Base-by-base conservation (phyloP, 2,888 invertebrate genomes). In the Macrophya alboannulata region DNA sequence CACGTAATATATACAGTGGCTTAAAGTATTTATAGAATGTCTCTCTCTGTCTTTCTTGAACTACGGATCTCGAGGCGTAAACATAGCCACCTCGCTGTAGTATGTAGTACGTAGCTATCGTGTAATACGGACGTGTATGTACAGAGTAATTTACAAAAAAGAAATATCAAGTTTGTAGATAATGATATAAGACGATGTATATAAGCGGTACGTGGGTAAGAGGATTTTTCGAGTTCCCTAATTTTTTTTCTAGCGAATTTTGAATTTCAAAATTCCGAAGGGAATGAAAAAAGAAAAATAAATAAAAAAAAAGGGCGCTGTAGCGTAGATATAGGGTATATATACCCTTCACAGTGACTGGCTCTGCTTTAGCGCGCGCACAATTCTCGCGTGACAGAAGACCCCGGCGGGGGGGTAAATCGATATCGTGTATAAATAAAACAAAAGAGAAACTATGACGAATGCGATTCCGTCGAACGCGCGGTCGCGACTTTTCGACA, bases 1-100 rank as follows among this genome's bases (percentile, higher is more conserved):
- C 81, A 62, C 81, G 81, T 81, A 81, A 74, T 81, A 59, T 81
- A 81, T 51, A 81, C 81, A 62, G 59, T 21, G 81, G 81, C 62
- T 81, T 62, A 10, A 81, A 40, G 45, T 79, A 81, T 81, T 81
- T 81, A 81, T 81, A 81, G 81, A 81, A 59, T 62, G 15, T 62
- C 81, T 51, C 31, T 51, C 31, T 81, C 62, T 51, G 31, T 62
- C 59, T 81, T 37, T n/a, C 51, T 77, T 15, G 40, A 9, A 55
- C 25, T 55, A 17, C 43, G 21, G 43, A n/a, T 17, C 9, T 43
- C 1, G 12, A 21, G 21, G n/a, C 12, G 31, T 51, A 31, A 55
- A 37, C 48, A 51, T 55, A 62, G 12, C 10, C 10, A 55, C 17
- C 51, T 77, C 9, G n/a, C 0, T 5, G 43, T 21, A 68, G 31